phyloP scores from a whole-genome alignment of 1,140 invertebrate species.

The Drosophila rhopaloa region DNA sequence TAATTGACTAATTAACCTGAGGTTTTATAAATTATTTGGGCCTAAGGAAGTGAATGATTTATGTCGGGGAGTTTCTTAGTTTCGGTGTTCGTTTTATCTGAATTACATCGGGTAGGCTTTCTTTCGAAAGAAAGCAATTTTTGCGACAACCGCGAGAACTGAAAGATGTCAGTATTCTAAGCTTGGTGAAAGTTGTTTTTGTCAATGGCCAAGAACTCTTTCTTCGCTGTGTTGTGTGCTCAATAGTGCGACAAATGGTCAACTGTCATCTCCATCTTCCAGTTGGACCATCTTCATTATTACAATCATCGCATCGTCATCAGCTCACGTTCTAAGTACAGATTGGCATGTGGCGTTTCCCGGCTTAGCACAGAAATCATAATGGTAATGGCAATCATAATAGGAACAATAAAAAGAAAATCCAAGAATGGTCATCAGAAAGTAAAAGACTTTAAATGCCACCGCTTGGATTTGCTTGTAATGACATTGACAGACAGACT shows the following conservation, averaged over 20 bases:
- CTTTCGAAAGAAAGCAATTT: slow-evolving; percentile 62
- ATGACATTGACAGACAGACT: slow-evolving; percentile 46
- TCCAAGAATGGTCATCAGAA: slow-evolving; percentile 58
- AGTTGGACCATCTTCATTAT: slow-evolving; percentile 24
- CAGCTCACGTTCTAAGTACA: slow-evolving; percentile 74
- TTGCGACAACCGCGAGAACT: slow-evolving; percentile 41
- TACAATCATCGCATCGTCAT: slow-evolving; percentile 32
- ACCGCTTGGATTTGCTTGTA: slow-evolving; percentile 41
- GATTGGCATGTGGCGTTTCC: slow-evolving; percentile 60
- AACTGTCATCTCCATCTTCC: slow-evolving; percentile 38
- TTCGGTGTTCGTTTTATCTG: slow-evolving; percentile 41
- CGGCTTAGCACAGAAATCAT: slow-evolving; percentile 76
- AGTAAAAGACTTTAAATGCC: slow-evolving; percentile 56
- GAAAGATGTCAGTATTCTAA: slow-evolving; percentile 76
- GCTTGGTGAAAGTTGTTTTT: slow-evolving; percentile 81
- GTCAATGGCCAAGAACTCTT: slow-evolving; percentile 72
- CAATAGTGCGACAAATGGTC: slow-evolving; percentile 72
- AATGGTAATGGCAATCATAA: slow-evolving; percentile 76
- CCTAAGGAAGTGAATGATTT: slow-evolving; percentile 44
- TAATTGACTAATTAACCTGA: slow-evolving; percentile 62
- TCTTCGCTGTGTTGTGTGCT: slow-evolving; percentile 52
- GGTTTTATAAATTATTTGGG: slow-evolving; percentile 35
- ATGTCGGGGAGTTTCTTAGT: slow-evolving; percentile 15
- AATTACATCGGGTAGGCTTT: slow-evolving; percentile 56
- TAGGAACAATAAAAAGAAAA: slow-evolving; percentile 59